Percentiles rank a stretch among this genome's conserved stretches.
phyloP scores from a whole-genome alignment of 2,113 vertebrate species.

The Brienomyrus brachyistius region DNA sequence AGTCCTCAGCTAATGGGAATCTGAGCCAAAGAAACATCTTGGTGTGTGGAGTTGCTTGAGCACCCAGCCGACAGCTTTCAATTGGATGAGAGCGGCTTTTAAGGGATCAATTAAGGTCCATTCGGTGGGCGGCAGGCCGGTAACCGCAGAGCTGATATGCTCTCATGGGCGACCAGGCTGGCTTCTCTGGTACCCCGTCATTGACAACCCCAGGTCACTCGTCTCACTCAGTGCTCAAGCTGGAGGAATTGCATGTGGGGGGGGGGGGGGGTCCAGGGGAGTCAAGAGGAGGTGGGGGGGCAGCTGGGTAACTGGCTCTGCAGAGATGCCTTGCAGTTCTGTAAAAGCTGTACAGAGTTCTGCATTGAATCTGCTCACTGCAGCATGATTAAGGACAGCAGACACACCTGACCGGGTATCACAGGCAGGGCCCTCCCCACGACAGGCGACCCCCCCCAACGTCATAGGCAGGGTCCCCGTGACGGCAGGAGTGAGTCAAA shows the following conservation, averaged over 20 bases:
- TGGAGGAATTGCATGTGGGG: neutral
- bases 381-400: neutral
- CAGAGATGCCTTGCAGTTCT: neutral
- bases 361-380: neutral
- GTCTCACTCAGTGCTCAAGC: neutral
- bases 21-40: neutral
- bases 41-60: neutral
- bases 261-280: neutral
- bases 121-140: neutral
- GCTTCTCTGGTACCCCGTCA: neutral
- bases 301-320: neutral
- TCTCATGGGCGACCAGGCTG: neutral
- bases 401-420: neutral
- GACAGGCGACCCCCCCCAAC: too few species aligned
- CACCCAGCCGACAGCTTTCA: neutral
- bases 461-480: too few species aligned
- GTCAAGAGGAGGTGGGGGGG: neutral
- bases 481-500: neutral
- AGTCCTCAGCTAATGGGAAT: neutral
- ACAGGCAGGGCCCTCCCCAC: too few species aligned
- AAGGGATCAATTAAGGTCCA: neutral
- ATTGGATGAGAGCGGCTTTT: neutral
- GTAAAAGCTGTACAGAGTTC: neutral
- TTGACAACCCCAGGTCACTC: neutral
- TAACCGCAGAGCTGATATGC: neutral